Percentiles rank a stretch among this genome's conserved stretches.
Conservation (phyloP, 2,113 vertebrate genomes). For the Tachycineta bicolor region DNA sequence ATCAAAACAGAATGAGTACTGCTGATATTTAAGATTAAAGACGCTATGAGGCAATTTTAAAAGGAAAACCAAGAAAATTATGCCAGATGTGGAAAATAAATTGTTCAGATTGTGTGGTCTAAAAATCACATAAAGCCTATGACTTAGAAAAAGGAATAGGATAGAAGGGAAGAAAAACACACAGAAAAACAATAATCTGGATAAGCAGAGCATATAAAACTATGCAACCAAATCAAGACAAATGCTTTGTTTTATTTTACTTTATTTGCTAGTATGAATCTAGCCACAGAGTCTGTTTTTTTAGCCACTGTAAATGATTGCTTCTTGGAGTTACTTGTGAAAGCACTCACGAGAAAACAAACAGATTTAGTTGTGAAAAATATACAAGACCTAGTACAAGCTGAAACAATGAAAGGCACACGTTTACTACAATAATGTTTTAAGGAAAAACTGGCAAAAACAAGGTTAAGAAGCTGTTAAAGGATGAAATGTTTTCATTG, state of each 20-base stretch:
- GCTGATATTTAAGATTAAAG: conserved; percentile 43
- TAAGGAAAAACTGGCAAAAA: background rate
- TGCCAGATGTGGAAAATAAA: conserved; percentile 18
- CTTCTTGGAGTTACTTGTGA: background rate
- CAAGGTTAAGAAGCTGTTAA: background rate
- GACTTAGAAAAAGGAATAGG: background rate
- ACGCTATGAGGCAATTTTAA: background rate
- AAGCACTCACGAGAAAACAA: background rate
- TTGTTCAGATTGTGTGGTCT: background rate
- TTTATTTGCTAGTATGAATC: background rate
- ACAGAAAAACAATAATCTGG: background rate
- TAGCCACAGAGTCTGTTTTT: background rate
- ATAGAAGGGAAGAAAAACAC: background rate
- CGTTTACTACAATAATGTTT: background rate
- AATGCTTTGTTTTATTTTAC: background rate
- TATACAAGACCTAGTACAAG: background rate
- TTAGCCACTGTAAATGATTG: background rate
- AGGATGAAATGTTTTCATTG: background rate
- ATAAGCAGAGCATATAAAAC: background rate
- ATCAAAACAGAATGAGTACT: conserved; percentile 27
- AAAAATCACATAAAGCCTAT: background rate
- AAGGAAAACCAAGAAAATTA: conserved; percentile 16
- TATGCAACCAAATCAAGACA: background rate
- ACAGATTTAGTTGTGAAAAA: background rate
- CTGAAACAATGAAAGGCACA: background rate